These are phyloP conservation scores for Grantiella picta DNA, from an alignment of 2,113 vertebrate genomes.

Conservation along the genomic window DNA sequence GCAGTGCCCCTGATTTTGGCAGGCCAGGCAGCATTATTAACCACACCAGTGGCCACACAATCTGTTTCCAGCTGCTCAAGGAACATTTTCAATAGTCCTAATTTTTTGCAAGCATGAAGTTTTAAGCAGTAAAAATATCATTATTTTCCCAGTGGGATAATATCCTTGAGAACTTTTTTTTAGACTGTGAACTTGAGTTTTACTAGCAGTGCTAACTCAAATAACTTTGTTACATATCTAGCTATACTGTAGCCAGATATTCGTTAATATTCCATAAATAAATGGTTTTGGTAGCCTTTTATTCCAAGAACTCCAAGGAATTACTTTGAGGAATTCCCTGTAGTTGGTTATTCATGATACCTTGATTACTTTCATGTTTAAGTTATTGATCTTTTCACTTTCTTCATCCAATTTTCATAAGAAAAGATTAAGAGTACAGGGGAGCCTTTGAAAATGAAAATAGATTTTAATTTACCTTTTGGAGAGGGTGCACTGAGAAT, in stretches of 20 bases:
- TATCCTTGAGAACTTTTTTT: neutral
- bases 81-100: neutral
- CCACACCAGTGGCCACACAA: neutral
- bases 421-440: constrained; percentile 34
- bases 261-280: neutral
- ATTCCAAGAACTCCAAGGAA: neutral
- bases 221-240: neutral
- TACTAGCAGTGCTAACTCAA: neutral
- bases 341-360: neutral
- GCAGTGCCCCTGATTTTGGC: neutral
- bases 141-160: neutral
- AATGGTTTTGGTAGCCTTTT: neutral
- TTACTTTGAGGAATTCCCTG: neutral
- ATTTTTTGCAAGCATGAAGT: neutral
- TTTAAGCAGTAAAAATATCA: neutral
- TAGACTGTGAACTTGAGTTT: neutral
- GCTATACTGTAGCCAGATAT: neutral
- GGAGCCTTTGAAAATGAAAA: constrained; percentile 15
- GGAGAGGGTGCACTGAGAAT: constrained; percentile 23
- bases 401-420: constrained; percentile 51
- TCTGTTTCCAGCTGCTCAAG: neutral
- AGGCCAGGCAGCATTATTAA: neutral
- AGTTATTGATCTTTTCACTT: neutral
- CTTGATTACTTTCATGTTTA: neutral
- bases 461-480: constrained; percentile 44